phyloP scores from a whole-genome alignment of 2,797 vertebrate species.

The Cichlasoma orientale region DNA sequence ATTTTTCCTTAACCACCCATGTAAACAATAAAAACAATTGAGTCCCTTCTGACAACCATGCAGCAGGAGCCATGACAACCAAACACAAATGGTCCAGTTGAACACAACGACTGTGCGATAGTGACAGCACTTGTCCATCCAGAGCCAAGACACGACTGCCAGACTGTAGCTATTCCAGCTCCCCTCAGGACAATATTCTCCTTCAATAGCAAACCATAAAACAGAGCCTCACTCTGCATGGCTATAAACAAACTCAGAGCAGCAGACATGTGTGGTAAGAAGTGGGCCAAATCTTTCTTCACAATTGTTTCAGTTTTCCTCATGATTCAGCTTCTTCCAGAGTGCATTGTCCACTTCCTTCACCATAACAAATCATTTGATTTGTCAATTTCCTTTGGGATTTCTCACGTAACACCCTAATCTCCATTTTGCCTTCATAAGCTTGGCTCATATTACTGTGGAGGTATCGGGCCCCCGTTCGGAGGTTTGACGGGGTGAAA shows the following conservation, averaged over 20 bases:
- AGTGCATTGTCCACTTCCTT: slow-evolving; percentile 49
- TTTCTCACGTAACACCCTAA: slow-evolving; percentile 61
- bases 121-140: slow-evolving; percentile 44
- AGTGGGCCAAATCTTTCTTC: slow-evolving; percentile 50
- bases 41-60: slow-evolving; percentile 43
- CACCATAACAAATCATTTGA: slow-evolving; percentile 63
- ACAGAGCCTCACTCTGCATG: slow-evolving; percentile 45
- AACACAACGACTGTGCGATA: slow-evolving; percentile 56
- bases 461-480: slow-evolving; percentile 38
- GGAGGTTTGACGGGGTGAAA: slow-evolving; percentile 42
- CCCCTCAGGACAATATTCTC: slow-evolving; percentile 63
- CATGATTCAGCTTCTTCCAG: slow-evolving; percentile 53
- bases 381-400: slow-evolving; percentile 60
- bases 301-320: slow-evolving; percentile 60
- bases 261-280: slow-evolving; percentile 57
- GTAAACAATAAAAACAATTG: slow-evolving; percentile 65
- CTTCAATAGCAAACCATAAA: slow-evolving; percentile 70
- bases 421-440: slow-evolving; percentile 62
- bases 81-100: slow-evolving; percentile 48
- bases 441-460: slow-evolving; percentile 54
- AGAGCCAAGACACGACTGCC: slow-evolving; percentile 55
- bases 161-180: slow-evolving; percentile 60
- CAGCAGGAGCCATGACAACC: slow-evolving; percentile 70
- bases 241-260: slow-evolving; percentile 53
- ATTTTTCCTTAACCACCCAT: slow-evolving; percentile 54